phyloP scores from a whole-genome alignment of 2,113 vertebrate genomes.

The Alouatta palliata region DNA sequence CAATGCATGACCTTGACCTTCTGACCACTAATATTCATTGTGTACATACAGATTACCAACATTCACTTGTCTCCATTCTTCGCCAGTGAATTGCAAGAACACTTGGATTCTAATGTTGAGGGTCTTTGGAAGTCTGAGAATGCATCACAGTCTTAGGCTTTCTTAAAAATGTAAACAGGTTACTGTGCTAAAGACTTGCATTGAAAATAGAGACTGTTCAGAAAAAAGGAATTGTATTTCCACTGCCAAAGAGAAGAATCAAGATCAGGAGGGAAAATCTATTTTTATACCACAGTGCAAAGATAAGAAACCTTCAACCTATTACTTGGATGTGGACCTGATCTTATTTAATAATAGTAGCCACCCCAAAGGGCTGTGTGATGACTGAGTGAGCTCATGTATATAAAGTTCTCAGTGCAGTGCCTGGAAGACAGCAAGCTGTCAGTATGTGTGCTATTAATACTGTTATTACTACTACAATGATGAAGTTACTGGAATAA shows the following conservation, averaged over 20 bases:
- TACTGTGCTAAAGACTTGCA: conserved; percentile 26
- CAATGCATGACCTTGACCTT: conserved; percentile 40
- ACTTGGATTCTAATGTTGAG: conserved; percentile 21
- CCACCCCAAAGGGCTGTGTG: background rate
- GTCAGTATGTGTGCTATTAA: background rate
- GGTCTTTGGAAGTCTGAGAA: background rate
- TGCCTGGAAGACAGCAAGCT: background rate
- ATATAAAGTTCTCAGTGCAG: background rate
- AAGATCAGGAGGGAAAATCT: conserved; percentile 49
- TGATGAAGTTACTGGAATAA: background rate
- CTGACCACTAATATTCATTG: conserved; percentile 29
- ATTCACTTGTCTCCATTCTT: conserved; percentile 18
- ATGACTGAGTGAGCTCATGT: background rate
- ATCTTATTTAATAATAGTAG: conserved; percentile 20
- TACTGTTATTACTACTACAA: background rate
- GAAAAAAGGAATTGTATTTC: conserved; percentile 50
- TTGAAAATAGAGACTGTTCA: conserved; percentile 43
- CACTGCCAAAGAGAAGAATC: conserved; percentile 20
- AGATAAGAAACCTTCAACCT: conserved; percentile 53
- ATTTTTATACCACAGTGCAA: conserved; percentile 37
- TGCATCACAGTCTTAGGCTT: conserved; percentile 12
- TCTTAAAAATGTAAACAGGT: conserved; percentile 55
- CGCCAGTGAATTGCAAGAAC: background rate
- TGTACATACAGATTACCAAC: conserved; percentile 1
- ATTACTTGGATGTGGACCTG: conserved; percentile 37